phyloP scores from a whole-genome alignment of 2,797 vertebrate genomes.

The Alfaro cultratus region DNA sequence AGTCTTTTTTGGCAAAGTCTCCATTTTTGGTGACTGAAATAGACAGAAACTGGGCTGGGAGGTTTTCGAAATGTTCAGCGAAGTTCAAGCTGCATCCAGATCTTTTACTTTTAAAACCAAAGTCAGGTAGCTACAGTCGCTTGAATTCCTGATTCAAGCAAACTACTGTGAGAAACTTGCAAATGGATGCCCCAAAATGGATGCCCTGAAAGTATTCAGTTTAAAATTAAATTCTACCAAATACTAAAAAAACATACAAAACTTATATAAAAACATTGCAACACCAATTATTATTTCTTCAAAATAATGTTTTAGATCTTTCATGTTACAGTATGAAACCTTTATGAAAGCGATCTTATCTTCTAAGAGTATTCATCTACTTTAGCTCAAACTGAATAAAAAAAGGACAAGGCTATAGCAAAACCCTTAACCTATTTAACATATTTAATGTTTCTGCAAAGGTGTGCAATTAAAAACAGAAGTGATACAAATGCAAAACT shows the following conservation, averaged over 20 bases:
- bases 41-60: background rate
- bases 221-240: no score
- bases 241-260: no score
- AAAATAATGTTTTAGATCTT: background rate
- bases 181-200: no score
- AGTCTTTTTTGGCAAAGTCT: background rate
- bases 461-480: constrained; percentile 24
- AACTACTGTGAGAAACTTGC: no score
- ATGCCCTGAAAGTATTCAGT: no score
- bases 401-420: constrained; percentile 7
- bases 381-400: background rate
- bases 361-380: background rate
- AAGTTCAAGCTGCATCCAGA: background rate
- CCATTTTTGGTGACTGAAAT: background rate
- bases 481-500: constrained; percentile 48
- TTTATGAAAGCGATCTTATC: background rate
- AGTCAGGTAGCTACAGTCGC: background rate
- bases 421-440: constrained; percentile 16
- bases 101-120: background rate
- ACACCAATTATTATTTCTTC: background rate
- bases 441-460: constrained; percentile 30
- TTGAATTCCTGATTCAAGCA: no score
- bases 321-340: background rate
- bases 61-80: background rate
- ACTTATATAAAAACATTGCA: background rate